These are phyloP conservation scores for Elymnias hypermnestra DNA, from an alignment of 1,140 invertebrate genomes.

Conservation along the genomic window DNA sequence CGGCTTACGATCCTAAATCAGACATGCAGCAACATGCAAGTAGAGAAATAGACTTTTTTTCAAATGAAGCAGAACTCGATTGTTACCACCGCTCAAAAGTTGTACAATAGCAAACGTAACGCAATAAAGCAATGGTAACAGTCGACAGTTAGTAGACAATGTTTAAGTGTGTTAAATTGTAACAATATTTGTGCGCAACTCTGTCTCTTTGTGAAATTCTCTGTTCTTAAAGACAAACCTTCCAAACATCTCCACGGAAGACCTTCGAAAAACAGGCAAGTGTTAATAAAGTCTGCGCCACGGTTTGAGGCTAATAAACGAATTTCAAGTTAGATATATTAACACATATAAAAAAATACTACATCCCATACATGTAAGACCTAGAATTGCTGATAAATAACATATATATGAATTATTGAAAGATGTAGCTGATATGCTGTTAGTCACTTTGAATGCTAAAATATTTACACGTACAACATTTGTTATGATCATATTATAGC, in stretches of 20 bases:
- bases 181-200: conserved; percentile 54
- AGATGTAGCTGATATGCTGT: too few species aligned
- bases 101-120: conserved; percentile 7
- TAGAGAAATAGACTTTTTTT: conserved; percentile 62
- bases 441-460: too few species aligned
- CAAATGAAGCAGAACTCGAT: conserved; percentile 40
- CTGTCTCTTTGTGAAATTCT: conserved; percentile 63
- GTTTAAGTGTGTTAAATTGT: conserved; percentile 45
- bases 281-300: conserved; percentile 66
- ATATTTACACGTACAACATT: too few species aligned
- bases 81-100: conserved; percentile 50
- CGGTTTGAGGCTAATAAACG: conserved; percentile 60
- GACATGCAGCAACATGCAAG: conserved; percentile 73
- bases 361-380: conserved; percentile 21
- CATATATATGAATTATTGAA: conserved; percentile 11
- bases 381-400: conserved; percentile 10
- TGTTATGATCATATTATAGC: conserved; percentile 13
- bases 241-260: conserved; percentile 81
- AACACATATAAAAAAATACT: conserved; percentile 17
- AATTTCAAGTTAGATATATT: conserved; percentile 50
- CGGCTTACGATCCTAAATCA: conserved; percentile 70
- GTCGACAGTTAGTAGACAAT: conserved; percentile 47
- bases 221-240: conserved; percentile 78
- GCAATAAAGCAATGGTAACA: conserved; percentile 49
- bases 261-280: conserved; percentile 77